phyloP scores from a whole-genome alignment of 2,888 invertebrate genomes.

The Platypus cylindrus region DNA sequence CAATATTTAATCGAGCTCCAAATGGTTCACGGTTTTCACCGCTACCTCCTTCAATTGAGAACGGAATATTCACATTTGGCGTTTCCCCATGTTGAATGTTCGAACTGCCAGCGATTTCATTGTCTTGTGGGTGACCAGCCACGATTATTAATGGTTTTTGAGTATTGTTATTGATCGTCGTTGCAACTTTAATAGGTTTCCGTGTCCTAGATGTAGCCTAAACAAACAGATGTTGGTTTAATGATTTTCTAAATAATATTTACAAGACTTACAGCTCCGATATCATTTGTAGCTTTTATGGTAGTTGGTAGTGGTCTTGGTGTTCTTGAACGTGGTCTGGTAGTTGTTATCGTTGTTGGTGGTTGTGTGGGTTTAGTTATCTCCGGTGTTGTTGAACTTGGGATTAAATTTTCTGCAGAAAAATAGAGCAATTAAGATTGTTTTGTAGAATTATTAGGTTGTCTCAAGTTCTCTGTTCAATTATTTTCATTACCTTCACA shows the following conservation, averaged over 20 bases:
- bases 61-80: conserved; percentile 54
- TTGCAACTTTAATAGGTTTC: conserved; percentile 21
- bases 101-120: conserved; percentile 48
- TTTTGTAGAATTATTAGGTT: too few species aligned
- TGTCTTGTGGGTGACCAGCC: conserved; percentile 61
- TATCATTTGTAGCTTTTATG: conserved; percentile 31
- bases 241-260: too few species aligned
- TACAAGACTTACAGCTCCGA: conserved; percentile 21
- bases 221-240: conserved; percentile 15
- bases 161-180: conserved; percentile 17
- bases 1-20: conserved; percentile 65
- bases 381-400: conserved; percentile 9
- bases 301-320: conserved; percentile 33
- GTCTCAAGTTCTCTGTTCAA: too few species aligned
- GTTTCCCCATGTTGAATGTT: conserved; percentile 48
- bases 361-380: conserved; percentile 12
- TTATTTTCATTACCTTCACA: conserved; percentile 63
- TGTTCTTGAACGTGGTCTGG: conserved; percentile 28
- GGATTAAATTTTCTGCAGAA: background rate
- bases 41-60: conserved; percentile 52
- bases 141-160: conserved; percentile 33
- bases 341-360: conserved; percentile 19
- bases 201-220: conserved; percentile 9
- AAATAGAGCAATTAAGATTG: background rate
- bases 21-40: conserved; percentile 41